Evolutionary conservation across 2,113 vertebrate species (phyloP), one percentile per base, ranked within the genome.

Genomic region (Crotalus viridis): DNA sequence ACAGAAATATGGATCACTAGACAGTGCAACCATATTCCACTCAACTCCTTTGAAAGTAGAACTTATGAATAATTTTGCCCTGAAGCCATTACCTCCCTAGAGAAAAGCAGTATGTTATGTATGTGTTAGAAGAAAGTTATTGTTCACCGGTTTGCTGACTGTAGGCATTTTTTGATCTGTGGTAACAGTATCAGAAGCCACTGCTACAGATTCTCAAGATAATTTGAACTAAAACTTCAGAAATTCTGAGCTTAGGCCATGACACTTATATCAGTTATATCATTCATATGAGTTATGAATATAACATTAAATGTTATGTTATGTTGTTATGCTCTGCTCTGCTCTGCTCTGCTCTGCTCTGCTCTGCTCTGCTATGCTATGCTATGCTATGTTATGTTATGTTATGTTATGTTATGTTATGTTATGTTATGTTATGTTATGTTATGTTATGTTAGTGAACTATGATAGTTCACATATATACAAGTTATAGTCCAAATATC

Each of bases 111-210:
- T 2, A 85, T 48, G 12, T 52, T 10, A 7, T 89, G 12, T 21
- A 91, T 9, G 17, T 51, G 15, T 55, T 22, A 90, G 94, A 91
- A 55, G 3, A 69, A 55, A 91, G 94, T 93, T 24, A 26, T 64
- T 69, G 22, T 33, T 33, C 5, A 10, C 48, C 26, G 61, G 22
- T 89, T 61, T 48, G 12, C 43, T 61, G 89, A 52, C 21, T 90
- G 89, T 17, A 22, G 28, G 24, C 24, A 39, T 56, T 12, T 12
- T 85, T 86, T 57, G 54, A 39, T 85, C 13, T 10, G 12, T 17
- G 39, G 46, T 26, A 91, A 86, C 7, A 13, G 19, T 43, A 28
- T 46, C 54, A 43, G n/a, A 48, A 33, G 74, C 39, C 22, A 19
- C 10, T 56, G 21, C 6, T 19, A 85, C 9, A 26, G 54, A 3